These are phyloP conservation scores for Plebejus anna DNA, from an alignment of 2,888 invertebrate species.

Conservation along the genomic window DNA sequence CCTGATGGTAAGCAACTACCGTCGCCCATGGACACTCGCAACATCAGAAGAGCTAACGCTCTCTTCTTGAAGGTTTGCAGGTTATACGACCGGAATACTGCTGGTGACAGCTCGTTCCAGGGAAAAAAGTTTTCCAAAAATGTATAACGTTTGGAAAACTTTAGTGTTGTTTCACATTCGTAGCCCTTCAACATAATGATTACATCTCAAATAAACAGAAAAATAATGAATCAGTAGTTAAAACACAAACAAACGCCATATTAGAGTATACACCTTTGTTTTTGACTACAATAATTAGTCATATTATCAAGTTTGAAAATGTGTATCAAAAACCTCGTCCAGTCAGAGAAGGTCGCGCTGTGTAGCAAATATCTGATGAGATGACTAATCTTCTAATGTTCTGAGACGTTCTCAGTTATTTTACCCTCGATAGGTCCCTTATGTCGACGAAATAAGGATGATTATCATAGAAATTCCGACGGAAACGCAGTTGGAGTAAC, in stretches of 20 bases:
- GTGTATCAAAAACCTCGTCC: conserved; percentile 2
- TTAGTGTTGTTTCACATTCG: not conserved
- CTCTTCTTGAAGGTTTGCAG: too few relatives aligned
- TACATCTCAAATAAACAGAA: not conserved
- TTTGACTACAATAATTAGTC: not conserved
- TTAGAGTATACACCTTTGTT: not conserved
- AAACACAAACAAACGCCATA: not conserved
- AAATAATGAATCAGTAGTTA: not conserved
- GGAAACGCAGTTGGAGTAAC: not conserved
- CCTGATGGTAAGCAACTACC: too few relatives aligned
- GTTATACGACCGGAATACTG: too few relatives aligned
- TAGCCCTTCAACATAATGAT: not conserved
- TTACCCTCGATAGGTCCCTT: not conserved
- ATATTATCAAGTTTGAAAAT: conserved; percentile 2
- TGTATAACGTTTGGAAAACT: too few relatives aligned
- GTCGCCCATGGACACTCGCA: too few relatives aligned
- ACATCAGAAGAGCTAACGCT: too few relatives aligned
- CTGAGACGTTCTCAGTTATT: not conserved
- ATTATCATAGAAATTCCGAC: not conserved
- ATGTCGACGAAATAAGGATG: not conserved
- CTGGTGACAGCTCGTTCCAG: too few relatives aligned
- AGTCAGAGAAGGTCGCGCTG: not conserved
- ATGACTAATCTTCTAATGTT: conserved; percentile 3
- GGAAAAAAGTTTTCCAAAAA: too few relatives aligned
- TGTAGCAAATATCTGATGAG: conserved; percentile 8